Evolutionary conservation across 2,113 vertebrate species (phyloP), one percentile per base, ranked within the genome.

Genomic region (Apteryx mantelli): DNA sequence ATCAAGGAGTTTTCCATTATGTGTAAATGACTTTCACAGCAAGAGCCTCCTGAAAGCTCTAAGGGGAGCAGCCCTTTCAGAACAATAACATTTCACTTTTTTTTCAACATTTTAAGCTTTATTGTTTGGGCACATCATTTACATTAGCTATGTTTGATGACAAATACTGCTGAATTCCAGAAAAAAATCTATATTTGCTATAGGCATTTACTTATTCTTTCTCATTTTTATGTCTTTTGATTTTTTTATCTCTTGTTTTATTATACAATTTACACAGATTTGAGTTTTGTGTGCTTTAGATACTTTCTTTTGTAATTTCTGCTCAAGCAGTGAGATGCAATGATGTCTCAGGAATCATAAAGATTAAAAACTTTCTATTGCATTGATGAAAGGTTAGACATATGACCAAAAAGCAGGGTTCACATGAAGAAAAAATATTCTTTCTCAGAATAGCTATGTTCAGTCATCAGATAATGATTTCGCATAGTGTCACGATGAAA

Each of bases 11-110:
- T 97, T 97, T 95, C 91, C 70, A 96, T 97, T 97, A 97, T 89
- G 28, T 71, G n/a, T 36, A 96, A 98, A 97, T 93, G 92, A 92
- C 89, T 97, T 97, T 97, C 92, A 94, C 92, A 97, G 86, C 88
- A 95, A 97, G 97, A 95, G 77, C 24, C 38, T 97, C 55, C 65
- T 11, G 21, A 97, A 89, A 95, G 30, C 70, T 88, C 73, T 70
- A 50, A 65, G 53, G 56, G 97, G n/a, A 97, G 26, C 14, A 66
- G 75, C 58, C 93, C 65, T 96, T 96, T 95, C 88, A 86, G 89
- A 96, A 61, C 78, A 90, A 89, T 85, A 96, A 56, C 13, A 20
- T 50, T 91, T 76, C 2, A 2, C 26, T 87, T 93, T 89, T 60
- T 69, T 50, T 80, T 80, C 63, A 92, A 40, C 34, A 65, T 94